Evolutionary conservation across 2,888 invertebrate genomes (phyloP).

Genomic region (Hirtodrosophila trivittata): DNA sequence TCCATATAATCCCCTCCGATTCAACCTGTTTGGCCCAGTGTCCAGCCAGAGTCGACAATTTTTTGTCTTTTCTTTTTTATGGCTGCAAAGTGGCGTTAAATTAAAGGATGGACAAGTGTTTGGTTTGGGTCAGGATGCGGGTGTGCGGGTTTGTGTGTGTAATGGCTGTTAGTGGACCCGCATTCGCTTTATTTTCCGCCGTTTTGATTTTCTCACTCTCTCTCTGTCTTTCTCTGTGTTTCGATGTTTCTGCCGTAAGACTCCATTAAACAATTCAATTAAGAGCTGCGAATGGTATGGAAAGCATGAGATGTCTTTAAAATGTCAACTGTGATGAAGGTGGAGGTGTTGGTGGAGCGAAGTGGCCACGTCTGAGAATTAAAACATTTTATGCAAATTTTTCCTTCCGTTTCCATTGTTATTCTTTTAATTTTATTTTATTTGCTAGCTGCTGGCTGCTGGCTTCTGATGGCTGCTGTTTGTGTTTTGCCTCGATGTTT

Average conservation of each 20-base stretch:
- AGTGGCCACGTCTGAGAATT: conserved; percentile 47
- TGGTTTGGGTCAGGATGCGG: neutral
- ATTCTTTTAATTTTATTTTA: conserved; percentile 38
- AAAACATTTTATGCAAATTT: conserved; percentile 76
- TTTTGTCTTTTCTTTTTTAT: conserved; percentile 58
- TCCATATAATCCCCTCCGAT: neutral
- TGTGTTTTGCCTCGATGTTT: conserved; percentile 44
- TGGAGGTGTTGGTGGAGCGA: neutral
- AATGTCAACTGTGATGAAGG: conserved; percentile 59
- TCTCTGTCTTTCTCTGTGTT: conserved; percentile 18
- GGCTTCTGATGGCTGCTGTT: conserved; percentile 48
- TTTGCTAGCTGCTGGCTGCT: conserved; percentile 26
- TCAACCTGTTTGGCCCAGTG: neutral
- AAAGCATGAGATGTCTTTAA: conserved; percentile 57
- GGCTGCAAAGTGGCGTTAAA: conserved; percentile 74
- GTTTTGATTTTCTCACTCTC: conserved; percentile 61
- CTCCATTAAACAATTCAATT: conserved; percentile 80
- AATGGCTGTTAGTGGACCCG: conserved; percentile 58
- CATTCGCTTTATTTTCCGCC: conserved; percentile 71
- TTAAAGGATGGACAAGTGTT: conserved; percentile 47
- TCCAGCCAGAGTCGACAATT: conserved; percentile 63
- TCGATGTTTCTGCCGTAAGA: conserved; percentile 52
- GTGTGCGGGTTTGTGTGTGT: conserved; percentile 10
- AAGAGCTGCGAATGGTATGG: conserved; percentile 35
- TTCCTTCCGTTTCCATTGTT: conserved; percentile 8